Base-by-base conservation (phyloP, 2,888 invertebrate species). In the Drosophila pseudotalamancana region DNA sequence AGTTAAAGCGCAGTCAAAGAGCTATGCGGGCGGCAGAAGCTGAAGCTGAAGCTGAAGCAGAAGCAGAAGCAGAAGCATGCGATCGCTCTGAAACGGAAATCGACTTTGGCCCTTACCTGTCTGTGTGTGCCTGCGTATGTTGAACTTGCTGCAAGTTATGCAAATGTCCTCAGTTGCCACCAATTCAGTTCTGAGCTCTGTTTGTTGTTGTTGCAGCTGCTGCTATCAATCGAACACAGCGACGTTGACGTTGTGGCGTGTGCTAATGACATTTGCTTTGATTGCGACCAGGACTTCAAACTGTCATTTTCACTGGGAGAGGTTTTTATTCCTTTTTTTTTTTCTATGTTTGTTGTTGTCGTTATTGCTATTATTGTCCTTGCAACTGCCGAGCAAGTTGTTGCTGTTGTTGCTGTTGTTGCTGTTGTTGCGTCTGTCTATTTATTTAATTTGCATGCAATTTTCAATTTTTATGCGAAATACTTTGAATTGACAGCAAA, bases 401-500 rank as follows among this genome's bases (percentile, higher is more conserved):
- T 55, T 35, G 40, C 32, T 8, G 29, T 34, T 27, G 45, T 1
- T 40, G 32, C 11, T 27, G 27, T 16, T 32, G 12, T 11, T 29
- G 37, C 21, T 54, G 46, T 14, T 48, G 27, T 43, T 56, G 49
- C 9, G 55, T 65, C 69, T 76, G 83, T 82, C 79, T 82, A 72
- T 86, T 86, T 84, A 85, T 87, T 88, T 88, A 86, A 84, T 84
- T 84, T 84, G 86, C 86, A 84, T 84, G 84, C 84, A 86, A 88
- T 84, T 84, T 84, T 86, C 72, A 71, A 71, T 88, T 88, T 86
- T 86, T 87, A 87, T 87, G 77, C 68, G 74, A 69, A 74, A 76
- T 82, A 61, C 86, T 72, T 76, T 72, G 66, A 87, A 77, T 75
- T 84, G 85, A 84, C 85, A 77, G 69, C 65, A 74, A 84, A 77